These are phyloP conservation scores for Piprites chloris DNA, from an alignment of 2,113 vertebrate species.

Conservation along the genomic window DNA sequence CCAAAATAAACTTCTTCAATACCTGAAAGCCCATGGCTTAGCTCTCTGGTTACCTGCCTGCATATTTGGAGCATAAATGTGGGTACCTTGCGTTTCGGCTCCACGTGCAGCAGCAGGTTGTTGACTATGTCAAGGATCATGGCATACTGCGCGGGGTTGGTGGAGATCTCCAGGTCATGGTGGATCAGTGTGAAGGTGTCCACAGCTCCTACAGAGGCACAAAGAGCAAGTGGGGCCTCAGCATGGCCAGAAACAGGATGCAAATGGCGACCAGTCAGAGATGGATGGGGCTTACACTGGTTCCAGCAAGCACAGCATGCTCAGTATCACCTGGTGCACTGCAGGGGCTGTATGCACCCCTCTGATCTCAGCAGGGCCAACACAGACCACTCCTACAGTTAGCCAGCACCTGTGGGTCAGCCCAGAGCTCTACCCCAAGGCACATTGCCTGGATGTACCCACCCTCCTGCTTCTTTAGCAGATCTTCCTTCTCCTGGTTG, in stretches of 20 bases:
- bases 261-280: not conserved
- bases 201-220: slow-evolving; percentile 81
- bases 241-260: not conserved
- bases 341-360: not conserved
- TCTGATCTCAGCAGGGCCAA: not conserved
- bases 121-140: slow-evolving; percentile 99
- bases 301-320: not conserved
- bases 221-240: not conserved
- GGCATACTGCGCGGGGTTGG: slow-evolving; percentile 95
- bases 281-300: not conserved
- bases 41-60: not conserved
- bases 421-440: not conserved
- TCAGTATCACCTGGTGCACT: not conserved
- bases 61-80: not conserved
- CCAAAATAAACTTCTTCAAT: not conserved
- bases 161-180: slow-evolving; percentile 96
- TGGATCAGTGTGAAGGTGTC: slow-evolving; percentile 99
- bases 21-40: not conserved
- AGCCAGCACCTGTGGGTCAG: not conserved
- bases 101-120: slow-evolving; percentile 93
- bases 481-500: slow-evolving; percentile 91
- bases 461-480: slow-evolving; percentile 97
- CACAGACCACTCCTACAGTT: not conserved
- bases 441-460: not conserved
- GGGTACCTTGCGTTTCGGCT: slow-evolving; percentile 92